Evolutionary conservation across 2,113 vertebrate genomes (phyloP), one percentile per base, ranked within the genome.

Genomic region (Sorex araneus): DNA sequence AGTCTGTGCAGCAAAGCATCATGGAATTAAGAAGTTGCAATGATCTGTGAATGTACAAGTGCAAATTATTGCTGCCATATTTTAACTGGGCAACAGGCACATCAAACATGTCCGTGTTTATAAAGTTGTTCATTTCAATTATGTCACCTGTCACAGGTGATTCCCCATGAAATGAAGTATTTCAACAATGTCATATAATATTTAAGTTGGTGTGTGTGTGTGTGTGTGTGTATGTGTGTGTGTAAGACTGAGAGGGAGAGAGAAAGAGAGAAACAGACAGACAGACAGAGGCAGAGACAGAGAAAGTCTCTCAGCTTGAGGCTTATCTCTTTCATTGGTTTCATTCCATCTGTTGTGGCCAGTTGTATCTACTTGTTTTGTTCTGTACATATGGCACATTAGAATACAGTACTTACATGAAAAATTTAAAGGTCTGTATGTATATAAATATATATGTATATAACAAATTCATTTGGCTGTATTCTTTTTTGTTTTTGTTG

Each of bases 71-170:
- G 75, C 43, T 43, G 78, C 27, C 6, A 3, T 78, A 76, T 92
- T 84, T 80, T 93, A 67, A 47, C 25, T 64, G 71, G 88, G 43
- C 50, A 54, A 23, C 66, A 84, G 47, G 34, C 91, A 78, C 30
- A 66, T 87, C 45, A 40, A 93, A 43, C 21, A 86, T 92, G 64
- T 67, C 57, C 71, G 25, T 93, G 77, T 60, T 84, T 76, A 88
- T 75, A 7, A 76, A 83, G 57, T 84, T 30, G 4, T 90, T 90
- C 81, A 83, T 94, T 80, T 81, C 63, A 77, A 67, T 71, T 18
- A 28, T 80, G 30, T 30, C 34, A 71, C 50, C 70, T 88, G 5
- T 60, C 45, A 28, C 70, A 27, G 75, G 83, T 81, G 30, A 75
- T 25, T 71, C 66, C 32, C 69, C 25, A 32, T 4, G 77, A 84